Conservation (phyloP, 2,888 invertebrate genomes). For the Pammene fasciana region DNA sequence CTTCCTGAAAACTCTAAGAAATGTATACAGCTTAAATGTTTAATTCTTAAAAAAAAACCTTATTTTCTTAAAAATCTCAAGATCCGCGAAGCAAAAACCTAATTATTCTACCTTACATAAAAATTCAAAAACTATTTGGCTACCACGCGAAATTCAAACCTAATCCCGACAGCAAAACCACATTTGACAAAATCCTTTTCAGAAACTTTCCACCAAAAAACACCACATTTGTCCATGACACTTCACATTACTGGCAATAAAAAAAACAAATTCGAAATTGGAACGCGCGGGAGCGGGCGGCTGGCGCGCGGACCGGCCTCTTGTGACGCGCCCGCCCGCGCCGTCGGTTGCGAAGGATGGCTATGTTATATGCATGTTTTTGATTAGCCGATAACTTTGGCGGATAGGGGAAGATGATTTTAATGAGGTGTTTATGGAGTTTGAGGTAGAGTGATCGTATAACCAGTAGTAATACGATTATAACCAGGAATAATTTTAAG, state of each 20-base stretch:
- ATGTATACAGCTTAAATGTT: too few relatives aligned
- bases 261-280: conserved; percentile 37
- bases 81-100: too few relatives aligned
- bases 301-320: conserved; percentile 41
- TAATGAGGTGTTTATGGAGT: conserved; percentile 14
- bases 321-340: conserved; percentile 44
- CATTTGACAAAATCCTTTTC: neutral
- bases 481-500: neutral
- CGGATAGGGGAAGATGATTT: conserved; percentile 23
- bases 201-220: conserved; percentile 19
- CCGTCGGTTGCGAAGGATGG: conserved; percentile 4
- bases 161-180: neutral
- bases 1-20: too few relatives aligned
- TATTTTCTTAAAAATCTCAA: too few relatives aligned
- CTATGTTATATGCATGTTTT: conserved; percentile 21
- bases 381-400: conserved; percentile 27
- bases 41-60: too few relatives aligned
- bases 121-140: neutral
- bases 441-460: too few relatives aligned
- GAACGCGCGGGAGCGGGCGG: conserved; percentile 42
- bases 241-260: conserved; percentile 34
- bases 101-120: too few relatives aligned
- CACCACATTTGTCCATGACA: conserved; percentile 27
- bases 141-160: neutral
- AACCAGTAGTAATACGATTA: too few relatives aligned